Evolutionary conservation across 2,113 vertebrate species (phyloP).

Genomic region (Cyanocitta stelleri): DNA sequence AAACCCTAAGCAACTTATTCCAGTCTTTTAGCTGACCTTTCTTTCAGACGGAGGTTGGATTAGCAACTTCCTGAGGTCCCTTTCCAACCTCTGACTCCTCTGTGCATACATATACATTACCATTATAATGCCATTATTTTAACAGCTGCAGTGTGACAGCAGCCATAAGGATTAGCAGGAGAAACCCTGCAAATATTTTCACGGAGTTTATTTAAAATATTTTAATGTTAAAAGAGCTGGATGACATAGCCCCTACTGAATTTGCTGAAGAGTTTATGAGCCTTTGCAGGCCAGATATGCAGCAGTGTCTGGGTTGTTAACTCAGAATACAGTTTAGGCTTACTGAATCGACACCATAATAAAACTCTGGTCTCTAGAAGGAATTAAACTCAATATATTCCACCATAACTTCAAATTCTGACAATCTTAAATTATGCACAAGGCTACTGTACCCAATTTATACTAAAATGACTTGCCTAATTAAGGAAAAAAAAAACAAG

Average conservation of each 20-base stretch:
- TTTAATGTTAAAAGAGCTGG: background rate
- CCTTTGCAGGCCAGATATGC: background rate
- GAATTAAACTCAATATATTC: background rate
- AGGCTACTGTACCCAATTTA: background rate
- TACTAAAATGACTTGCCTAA: background rate
- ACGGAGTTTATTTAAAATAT: constrained; percentile 5
- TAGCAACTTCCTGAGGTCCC: background rate
- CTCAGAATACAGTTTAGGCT: background rate
- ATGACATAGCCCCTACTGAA: background rate
- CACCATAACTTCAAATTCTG: background rate
- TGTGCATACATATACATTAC: background rate
- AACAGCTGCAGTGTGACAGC: background rate
- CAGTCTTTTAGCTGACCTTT: background rate
- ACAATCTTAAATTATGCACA: background rate
- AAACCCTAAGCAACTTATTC: background rate
- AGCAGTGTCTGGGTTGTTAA: constrained; percentile 19
- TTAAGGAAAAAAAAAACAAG: background rate
- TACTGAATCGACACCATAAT: background rate
- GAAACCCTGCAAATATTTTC: background rate
- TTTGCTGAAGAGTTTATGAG: constrained; percentile 12
- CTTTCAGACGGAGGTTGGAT: background rate
- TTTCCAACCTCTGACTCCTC: background rate
- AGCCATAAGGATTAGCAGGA: background rate
- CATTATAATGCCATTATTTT: background rate
- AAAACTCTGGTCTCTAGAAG: background rate